phyloP scores from a whole-genome alignment of 2,113 vertebrate species.

The Phylloscopus trochiloides region DNA sequence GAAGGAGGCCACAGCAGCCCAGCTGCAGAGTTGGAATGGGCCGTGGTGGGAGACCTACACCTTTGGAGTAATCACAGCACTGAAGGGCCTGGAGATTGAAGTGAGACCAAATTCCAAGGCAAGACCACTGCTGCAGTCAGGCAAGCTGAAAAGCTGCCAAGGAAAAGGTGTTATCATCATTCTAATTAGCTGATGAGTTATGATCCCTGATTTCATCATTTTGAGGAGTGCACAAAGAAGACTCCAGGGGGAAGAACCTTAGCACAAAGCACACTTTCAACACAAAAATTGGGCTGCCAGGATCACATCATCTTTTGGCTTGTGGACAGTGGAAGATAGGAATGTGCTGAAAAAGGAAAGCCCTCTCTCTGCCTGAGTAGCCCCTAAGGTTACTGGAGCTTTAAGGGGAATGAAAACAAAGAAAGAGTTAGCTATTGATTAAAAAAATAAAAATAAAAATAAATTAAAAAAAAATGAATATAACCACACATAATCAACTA shows the following conservation, averaged over 20 bases:
- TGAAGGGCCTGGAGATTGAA: neutral
- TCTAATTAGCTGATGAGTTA: conserved; percentile 51
- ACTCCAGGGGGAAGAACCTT: neutral
- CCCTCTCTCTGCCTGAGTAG: neutral
- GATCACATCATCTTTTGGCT: conserved; percentile 52
- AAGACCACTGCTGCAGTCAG: neutral
- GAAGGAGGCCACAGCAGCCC: neutral
- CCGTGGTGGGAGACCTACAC: neutral
- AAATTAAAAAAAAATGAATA: neutral
- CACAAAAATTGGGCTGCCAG: conserved; percentile 14
- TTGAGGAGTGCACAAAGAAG: neutral
- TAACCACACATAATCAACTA: neutral
- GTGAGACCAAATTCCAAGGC: neutral
- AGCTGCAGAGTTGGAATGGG: accelerated
- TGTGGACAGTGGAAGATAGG: neutral
- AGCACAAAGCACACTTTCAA: conserved; percentile 27
- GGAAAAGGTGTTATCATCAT: conserved; percentile 21
- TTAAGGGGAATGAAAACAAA: neutral
- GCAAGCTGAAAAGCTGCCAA: neutral
- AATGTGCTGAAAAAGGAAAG: conserved; percentile 50
- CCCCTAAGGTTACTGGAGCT: neutral
- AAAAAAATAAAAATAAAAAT: neutral
- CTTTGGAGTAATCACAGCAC: neutral
- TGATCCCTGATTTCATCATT: neutral
- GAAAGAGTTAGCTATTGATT: neutral